These are phyloP conservation scores for Conops quadrifasciatus DNA, from an alignment of 2,888 invertebrate genomes.

Conservation along the genomic window DNA sequence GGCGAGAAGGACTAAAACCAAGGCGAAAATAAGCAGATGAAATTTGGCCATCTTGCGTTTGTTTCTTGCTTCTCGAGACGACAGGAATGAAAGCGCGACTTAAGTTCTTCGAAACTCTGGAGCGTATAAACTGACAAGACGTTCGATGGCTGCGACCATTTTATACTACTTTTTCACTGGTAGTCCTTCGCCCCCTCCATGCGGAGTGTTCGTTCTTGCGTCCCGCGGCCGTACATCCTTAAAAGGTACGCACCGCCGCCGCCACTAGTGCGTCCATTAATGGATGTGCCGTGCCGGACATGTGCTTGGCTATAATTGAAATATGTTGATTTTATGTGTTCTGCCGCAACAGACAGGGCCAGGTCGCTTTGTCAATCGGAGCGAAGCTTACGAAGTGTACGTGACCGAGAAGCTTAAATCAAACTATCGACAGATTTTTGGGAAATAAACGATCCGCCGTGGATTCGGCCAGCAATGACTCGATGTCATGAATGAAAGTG, in stretches of 20 bases:
- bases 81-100: neutral
- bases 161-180: neutral
- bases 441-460: no score
- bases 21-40: neutral
- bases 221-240: neutral
- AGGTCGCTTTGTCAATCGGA: neutral
- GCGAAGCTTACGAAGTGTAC: no score
- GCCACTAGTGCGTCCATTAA: slow-evolving; percentile 17
- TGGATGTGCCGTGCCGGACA: neutral
- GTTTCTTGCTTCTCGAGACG: neutral
- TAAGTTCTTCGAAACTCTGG: slow-evolving; percentile 12
- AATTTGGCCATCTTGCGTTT: slow-evolving; percentile 6
- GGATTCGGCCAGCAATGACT: neutral
- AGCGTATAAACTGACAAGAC: slow-evolving; percentile 3
- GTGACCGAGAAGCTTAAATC: slow-evolving; percentile 7
- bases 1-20: neutral
- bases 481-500: slow-evolving; percentile 15
- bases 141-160: neutral
- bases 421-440: neutral
- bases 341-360: neutral
- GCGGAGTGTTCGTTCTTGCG: neutral
- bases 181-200: neutral
- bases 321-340: slow-evolving; percentile 22
- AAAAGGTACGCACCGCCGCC: neutral
- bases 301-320: neutral